These are phyloP conservation scores for Lutjanus campechanus DNA, from an alignment of 2,797 vertebrate genomes.

Conservation along the genomic window DNA sequence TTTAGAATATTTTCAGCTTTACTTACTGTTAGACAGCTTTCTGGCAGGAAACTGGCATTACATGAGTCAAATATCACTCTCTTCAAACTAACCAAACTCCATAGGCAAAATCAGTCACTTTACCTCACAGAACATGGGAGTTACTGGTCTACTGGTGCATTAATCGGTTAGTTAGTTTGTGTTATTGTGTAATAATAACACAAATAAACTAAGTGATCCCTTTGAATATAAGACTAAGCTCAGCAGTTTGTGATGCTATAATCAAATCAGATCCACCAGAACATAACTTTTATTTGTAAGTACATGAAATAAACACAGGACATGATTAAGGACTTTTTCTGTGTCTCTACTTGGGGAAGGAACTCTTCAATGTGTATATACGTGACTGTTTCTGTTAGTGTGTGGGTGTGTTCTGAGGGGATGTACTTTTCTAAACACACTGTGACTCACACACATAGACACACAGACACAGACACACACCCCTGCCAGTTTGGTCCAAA, in stretches of 20 bases:
- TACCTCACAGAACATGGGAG: too few relatives aligned
- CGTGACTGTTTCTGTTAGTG: slow-evolving; percentile 65
- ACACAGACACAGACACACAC: slow-evolving; percentile 35
- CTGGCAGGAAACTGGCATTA: too few relatives aligned
- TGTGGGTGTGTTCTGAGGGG: slow-evolving; percentile 67
- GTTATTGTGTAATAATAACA: too few relatives aligned
- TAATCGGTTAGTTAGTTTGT: too few relatives aligned
- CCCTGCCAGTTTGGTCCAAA: slow-evolving; percentile 50
- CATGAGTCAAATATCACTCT: too few relatives aligned
- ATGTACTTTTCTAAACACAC: slow-evolving; percentile 79
- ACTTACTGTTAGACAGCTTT: too few relatives aligned
- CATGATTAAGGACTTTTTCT: slow-evolving; percentile 65
- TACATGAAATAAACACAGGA: slow-evolving; percentile 66
- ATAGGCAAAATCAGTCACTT: too few relatives aligned
- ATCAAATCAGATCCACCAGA: slow-evolving; percentile 17
- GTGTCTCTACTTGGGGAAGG: slow-evolving; percentile 60
- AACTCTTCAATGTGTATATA: slow-evolving; percentile 68
- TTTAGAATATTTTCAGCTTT: too few relatives aligned
- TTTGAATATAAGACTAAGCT: background rate
- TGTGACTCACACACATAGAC: slow-evolving; percentile 35
- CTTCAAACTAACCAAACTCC: too few relatives aligned
- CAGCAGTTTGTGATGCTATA: background rate
- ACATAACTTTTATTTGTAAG: slow-evolving; percentile 23
- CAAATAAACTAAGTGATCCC: too few relatives aligned
- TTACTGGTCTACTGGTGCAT: too few relatives aligned